A percentile compares a stretch with the other conserved stretches of the same genome.
Conservation (phyloP, 2,113 vertebrate genomes). For the Cervus canadensis region DNA sequence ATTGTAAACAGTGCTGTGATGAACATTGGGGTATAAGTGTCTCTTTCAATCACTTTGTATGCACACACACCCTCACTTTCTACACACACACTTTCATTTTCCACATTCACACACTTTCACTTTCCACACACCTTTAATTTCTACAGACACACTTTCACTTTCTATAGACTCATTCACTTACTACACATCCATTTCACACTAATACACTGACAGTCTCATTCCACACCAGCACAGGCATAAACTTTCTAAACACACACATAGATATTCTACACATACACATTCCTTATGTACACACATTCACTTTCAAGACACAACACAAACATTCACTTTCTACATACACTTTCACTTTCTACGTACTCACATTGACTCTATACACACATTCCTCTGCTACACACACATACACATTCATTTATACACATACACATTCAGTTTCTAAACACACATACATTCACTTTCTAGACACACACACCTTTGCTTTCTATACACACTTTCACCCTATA, state of each 20-base stretch:
- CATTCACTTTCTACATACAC: neutral
- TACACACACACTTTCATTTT: neutral
- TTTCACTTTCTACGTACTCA: neutral
- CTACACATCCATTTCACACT: neutral
- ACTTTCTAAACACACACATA: neutral
- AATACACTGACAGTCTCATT: neutral
- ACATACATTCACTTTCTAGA: too few species aligned
- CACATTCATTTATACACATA: neutral
- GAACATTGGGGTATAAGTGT: rapidly evolving
- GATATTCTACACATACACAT: neutral
- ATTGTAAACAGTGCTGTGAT: too few species aligned
- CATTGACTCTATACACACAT: neutral
- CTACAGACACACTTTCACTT: neutral
- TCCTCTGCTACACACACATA: neutral
- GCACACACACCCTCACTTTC: neutral
- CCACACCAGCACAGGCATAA: neutral
- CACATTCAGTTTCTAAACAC: neutral
- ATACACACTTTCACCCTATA: too few species aligned
- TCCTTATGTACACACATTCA: neutral
- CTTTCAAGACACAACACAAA: neutral
- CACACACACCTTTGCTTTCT: too few species aligned
- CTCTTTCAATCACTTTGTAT: neutral
- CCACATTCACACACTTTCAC: neutral
- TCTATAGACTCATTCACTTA: neutral
- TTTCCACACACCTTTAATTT: neutral